Evolutionary conservation across 2,888 invertebrate species (phyloP), one percentile per base, ranked within the genome.

Genomic region (Sarcophaga subvicina): DNA sequence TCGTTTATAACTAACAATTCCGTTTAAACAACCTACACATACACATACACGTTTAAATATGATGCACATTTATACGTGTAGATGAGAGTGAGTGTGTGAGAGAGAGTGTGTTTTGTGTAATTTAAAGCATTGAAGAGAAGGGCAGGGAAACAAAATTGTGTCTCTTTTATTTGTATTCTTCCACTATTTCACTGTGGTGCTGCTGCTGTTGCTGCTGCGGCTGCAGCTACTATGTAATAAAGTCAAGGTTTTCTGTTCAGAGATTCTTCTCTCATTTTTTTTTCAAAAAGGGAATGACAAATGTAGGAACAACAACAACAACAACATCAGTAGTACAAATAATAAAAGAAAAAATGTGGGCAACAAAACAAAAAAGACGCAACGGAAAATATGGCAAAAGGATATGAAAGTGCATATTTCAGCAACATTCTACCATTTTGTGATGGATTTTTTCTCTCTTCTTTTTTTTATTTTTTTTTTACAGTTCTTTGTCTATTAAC

Each of bases 391-490:
- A 79, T 62, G 75, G 79, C 79, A 75, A 84, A 82, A 84, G 84
- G 84, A 87, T 87, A 79, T 87, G 81, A 87, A 87, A 87, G 84
- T 81, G 87, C 83, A 87, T 84, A 84, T 87, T 84, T 87, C 75
- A 84, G 79, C 84, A 82, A 82, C 49, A 80, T 84, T 80, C 63
- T 54, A 54, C 54, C 54, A 54, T 54, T 54, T 76, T 69, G 49
- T 79, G 17, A 27, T 27, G 59, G 22, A 25, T 22, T 20, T 62
- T 67, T 80, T 63, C 20, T 54, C 17, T 54, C 4, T 2, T 49
- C 3, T 14, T 49, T 49, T 4, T 54, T 54, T 4, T 54, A 1
- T 22, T 22, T 22, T 22, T 22, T 54, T 14, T 17, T 17, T 14
- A 4, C 54, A 54, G 14, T 54, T 45, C 69, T 60, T 63, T 80